A percentile compares a stretch with the other conserved stretches of the same genome.
phyloP scores from a whole-genome alignment of 1,140 invertebrate species.

The Drosophila suzukii region DNA sequence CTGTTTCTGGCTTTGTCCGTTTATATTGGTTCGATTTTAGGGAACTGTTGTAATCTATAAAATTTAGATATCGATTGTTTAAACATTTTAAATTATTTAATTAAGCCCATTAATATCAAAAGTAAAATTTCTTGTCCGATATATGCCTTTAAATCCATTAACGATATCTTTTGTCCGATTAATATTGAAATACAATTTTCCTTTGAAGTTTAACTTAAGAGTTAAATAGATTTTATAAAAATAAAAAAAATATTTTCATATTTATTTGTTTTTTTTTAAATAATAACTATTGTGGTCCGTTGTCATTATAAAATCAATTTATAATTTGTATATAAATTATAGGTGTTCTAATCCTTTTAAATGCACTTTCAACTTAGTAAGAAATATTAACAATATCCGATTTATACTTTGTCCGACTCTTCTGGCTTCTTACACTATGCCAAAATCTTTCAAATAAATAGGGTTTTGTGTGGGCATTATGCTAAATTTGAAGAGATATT shows the following conservation, averaged over 20 bases:
- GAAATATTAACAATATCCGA: not conserved
- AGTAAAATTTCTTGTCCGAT: not conserved
- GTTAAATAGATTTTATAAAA: not conserved
- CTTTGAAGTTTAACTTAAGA: not conserved
- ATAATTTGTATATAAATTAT: too few relatives aligned
- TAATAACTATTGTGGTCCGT: slow-evolving; percentile 1
- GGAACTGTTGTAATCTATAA: not conserved
- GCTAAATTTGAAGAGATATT: not conserved
- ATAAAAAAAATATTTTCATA: not conserved
- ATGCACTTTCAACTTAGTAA: too few relatives aligned
- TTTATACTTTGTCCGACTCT: not conserved
- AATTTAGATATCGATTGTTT: not conserved
- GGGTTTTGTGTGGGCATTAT: not conserved
- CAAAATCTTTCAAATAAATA: not conserved
- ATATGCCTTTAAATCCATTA: not conserved
- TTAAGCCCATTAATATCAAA: not conserved
- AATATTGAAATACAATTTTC: not conserved
- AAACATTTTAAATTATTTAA: not conserved
- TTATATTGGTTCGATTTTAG: not conserved
- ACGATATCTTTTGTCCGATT: not conserved
- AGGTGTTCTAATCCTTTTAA: not conserved
- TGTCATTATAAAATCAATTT: not conserved
- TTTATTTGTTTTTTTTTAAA: not conserved
- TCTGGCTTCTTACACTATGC: not conserved
- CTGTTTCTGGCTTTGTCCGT: not conserved